Evolutionary conservation across 2,888 invertebrate genomes (phyloP).

Genomic region (Galeopsomyia nigrocyanea): DNA sequence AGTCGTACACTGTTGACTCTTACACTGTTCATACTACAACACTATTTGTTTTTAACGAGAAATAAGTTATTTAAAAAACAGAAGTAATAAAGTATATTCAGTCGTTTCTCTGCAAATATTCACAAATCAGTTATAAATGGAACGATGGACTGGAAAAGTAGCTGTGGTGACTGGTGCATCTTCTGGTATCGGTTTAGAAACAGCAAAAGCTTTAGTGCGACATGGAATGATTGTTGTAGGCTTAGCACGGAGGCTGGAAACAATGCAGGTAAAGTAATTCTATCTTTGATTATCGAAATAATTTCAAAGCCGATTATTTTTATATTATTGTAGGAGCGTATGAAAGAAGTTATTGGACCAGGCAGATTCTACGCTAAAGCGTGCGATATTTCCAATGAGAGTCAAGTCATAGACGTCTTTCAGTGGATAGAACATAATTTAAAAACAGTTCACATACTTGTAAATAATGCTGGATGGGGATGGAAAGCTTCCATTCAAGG

Average conservation of each 20-base stretch:
- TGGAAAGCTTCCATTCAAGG: conserved; percentile 24
- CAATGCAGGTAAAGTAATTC: conserved; percentile 61
- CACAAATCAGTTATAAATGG: conserved; percentile 61
- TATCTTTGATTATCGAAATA: too few species aligned
- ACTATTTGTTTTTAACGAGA: too few species aligned
- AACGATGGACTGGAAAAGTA: conserved; percentile 74
- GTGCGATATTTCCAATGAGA: conserved; percentile 62
- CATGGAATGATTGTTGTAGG: conserved; percentile 72
- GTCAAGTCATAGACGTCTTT: conserved; percentile 59
- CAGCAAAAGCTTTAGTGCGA: conserved; percentile 67
- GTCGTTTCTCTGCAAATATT: too few species aligned
- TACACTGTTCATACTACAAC: too few species aligned
- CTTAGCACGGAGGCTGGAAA: conserved; percentile 70
- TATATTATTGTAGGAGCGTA: conserved; percentile 3
- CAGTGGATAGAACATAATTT: conserved; percentile 59
- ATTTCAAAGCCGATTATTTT: too few species aligned
- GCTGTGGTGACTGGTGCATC: conserved; percentile 78
- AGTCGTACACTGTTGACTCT: too few species aligned
- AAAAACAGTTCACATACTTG: conserved; percentile 61
- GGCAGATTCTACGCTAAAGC: conserved; percentile 60
- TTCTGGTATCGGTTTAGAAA: conserved; percentile 73
- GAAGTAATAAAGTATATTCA: too few species aligned
- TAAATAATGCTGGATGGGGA: conserved; percentile 64
- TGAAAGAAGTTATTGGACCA: conserved; percentile 30
- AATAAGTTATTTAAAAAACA: too few species aligned